phyloP scores from a whole-genome alignment of 1,140 invertebrate species.

The Drosophila kepulauana region DNA sequence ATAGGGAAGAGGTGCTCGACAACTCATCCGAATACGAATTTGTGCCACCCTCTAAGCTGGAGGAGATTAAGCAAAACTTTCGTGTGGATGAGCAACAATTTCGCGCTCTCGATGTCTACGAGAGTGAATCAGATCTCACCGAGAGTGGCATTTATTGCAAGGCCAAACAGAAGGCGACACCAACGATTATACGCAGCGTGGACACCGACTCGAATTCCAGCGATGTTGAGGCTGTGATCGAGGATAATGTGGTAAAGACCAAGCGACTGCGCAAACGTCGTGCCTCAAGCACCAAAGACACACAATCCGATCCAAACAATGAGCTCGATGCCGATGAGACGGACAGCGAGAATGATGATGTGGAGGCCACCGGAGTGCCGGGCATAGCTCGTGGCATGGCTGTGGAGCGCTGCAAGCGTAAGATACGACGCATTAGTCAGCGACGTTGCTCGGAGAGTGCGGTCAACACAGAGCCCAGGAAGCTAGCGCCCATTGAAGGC shows the following conservation, averaged over 20 bases:
- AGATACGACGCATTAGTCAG: constrained; percentile 44
- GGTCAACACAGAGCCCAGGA: background rate
- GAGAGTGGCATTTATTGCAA: constrained; percentile 79
- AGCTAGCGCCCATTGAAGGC: constrained; percentile 3
- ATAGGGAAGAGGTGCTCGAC: constrained; percentile 22
- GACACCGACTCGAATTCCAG: constrained; percentile 57
- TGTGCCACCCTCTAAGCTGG: constrained; percentile 62
- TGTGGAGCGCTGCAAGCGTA: constrained; percentile 72
- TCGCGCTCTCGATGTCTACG: constrained; percentile 78
- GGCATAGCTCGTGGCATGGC: constrained; percentile 74
- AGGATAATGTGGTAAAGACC: constrained; percentile 53
- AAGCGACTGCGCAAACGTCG: constrained; percentile 78
- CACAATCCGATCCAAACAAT: constrained; percentile 66
- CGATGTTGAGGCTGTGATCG: constrained; percentile 55
- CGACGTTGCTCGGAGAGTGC: constrained; percentile 43
- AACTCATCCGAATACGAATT: constrained; percentile 68
- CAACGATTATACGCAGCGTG: constrained; percentile 67
- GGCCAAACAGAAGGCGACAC: constrained; percentile 46
- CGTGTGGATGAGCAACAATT: constrained; percentile 75
- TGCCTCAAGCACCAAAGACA: constrained; percentile 69
- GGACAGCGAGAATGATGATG: constrained; percentile 56
- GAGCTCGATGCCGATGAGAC: constrained; percentile 45
- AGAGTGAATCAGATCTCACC: constrained; percentile 81
- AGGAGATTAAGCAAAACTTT: constrained; percentile 67
- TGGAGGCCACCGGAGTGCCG: constrained; percentile 63